Conservation (phyloP, 2,797 vertebrate genomes). For the Acrocephalus scirpaceus region DNA sequence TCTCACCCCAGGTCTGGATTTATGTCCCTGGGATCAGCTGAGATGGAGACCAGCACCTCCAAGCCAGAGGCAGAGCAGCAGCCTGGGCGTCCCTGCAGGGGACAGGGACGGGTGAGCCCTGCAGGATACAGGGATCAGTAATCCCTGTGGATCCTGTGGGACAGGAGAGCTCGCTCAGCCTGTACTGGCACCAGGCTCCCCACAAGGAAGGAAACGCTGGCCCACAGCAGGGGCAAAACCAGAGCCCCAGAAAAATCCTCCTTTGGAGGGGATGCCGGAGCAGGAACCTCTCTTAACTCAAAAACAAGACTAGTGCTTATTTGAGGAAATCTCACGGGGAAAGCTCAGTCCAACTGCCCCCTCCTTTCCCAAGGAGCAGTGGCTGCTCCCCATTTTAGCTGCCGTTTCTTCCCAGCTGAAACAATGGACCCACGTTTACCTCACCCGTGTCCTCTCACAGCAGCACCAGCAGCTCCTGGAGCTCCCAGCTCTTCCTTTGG, state of each 20-base stretch:
- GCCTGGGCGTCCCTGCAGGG: too few species aligned
- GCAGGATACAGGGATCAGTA: neutral
- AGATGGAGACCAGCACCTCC: neutral
- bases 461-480: neutral
- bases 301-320: neutral
- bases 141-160: neutral
- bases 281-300: neutral
- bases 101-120: neutral
- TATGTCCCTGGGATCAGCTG: fast-evolving
- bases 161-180: neutral
- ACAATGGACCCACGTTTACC: neutral
- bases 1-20: neutral
- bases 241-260: neutral
- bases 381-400: neutral
- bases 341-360: neutral
- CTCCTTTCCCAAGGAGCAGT: neutral
- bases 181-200: neutral
- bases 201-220: fast-evolving
- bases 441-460: fast-evolving
- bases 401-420: neutral
- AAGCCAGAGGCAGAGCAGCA: neutral
- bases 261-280: fast-evolving
- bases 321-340: neutral
- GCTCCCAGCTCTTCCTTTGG: neutral
- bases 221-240: fast-evolving